Evolutionary conservation across 1,140 invertebrate genomes (phyloP).

Genomic region (Drosophila ohnishii): DNA sequence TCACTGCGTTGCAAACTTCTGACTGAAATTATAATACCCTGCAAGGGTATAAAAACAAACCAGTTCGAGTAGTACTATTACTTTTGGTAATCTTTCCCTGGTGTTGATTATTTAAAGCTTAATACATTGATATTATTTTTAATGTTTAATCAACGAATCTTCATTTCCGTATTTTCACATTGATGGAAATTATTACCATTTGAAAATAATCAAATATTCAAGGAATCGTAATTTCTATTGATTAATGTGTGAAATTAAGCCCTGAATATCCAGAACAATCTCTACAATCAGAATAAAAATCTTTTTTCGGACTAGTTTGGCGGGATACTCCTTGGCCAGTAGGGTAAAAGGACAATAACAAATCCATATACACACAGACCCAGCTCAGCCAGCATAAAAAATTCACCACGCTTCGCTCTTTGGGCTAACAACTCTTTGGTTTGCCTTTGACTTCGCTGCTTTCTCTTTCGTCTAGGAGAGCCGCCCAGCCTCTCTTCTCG

Average conservation of each 20-base stretch:
- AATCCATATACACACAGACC: conserved; percentile 37
- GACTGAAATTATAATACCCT: no score
- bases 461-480: conserved; percentile 57
- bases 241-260: no score
- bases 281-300: neutral
- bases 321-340: conserved; percentile 22
- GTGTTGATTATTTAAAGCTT: neutral
- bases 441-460: conserved; percentile 35
- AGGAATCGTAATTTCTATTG: no score
- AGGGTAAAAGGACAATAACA: conserved; percentile 53
- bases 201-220: no score
- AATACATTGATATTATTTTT: neutral
- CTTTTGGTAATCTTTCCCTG: no score
- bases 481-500: conserved; percentile 45
- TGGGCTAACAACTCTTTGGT: conserved; percentile 62
- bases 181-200: no score
- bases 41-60: no score
- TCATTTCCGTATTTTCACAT: neutral
- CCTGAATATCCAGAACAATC: no score
- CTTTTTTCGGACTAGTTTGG: neutral
- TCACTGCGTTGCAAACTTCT: no score
- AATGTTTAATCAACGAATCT: neutral
- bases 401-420: conserved; percentile 71
- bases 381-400: conserved; percentile 32
- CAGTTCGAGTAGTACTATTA: no score